Evolutionary conservation across 2,888 invertebrate species (phyloP), one percentile per base, ranked within the genome.

Genomic region (Oxycera nigricornis): DNA sequence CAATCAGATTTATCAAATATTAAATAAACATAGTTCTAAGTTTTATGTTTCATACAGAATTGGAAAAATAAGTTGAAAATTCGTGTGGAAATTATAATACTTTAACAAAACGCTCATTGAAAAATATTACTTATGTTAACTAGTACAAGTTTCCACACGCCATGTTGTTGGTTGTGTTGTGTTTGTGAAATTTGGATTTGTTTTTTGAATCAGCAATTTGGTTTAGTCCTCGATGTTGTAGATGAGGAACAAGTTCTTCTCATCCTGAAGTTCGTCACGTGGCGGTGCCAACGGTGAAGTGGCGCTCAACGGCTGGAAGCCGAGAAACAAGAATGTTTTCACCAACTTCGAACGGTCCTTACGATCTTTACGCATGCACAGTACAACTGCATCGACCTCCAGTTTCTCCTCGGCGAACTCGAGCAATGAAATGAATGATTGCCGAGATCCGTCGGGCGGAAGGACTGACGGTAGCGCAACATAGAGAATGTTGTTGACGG

Each of bases 321-420:
- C 98, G 88, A 98, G 91, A 87, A 96, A 97, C 93, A 96, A 95
- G 90, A 98, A 98, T 39, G 97, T 96, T 80, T 97, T 92, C 78
- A 98, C 91, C 81, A 98, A 88, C 79, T 92, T 91, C 72, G 92
- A 92, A 86, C 95, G 91, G 83, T 97, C 96, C 67, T 90, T 85
- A 72, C 95, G 91, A 82, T 92, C 91, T 86, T 95, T 95, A 79
- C 91, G 90, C 84, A 96, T 91, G 86, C 93, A 94, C 83, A 90
- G 86, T 76, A 90, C 88, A 81, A 94, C 92, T 82, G 93, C 91
- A 79, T 89, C 89, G 84, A 95, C 95, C 77, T 91, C 91, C 72
- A 98, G 90, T 78, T 93, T 91, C 83, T 98, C 97, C 85, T 98
- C 98, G 72, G 97, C 97, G 83, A 96, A 97, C 88, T 98, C 98